Evolutionary conservation across 2,113 vertebrate species (phyloP).

Genomic region (Turnix velox): DNA sequence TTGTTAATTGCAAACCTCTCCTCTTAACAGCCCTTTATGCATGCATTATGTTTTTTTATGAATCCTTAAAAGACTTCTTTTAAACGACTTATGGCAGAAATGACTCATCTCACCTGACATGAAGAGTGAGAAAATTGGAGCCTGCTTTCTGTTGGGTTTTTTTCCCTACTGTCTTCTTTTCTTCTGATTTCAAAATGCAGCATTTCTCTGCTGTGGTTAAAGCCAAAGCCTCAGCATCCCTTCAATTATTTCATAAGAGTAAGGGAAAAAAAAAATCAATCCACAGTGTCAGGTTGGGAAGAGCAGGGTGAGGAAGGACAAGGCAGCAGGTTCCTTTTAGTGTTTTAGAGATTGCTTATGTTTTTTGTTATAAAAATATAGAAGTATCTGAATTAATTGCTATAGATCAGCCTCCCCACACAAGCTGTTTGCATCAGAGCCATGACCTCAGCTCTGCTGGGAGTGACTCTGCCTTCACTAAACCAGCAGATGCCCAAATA

Average conservation of each 20-base stretch:
- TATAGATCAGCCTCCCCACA: background rate
- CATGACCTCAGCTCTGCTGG: fast-evolving
- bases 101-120: constrained; percentile 38
- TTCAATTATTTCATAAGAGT: background rate
- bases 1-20: constrained; percentile 3
- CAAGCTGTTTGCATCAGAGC: fast-evolving
- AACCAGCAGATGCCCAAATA: background rate
- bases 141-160: too few relatives aligned
- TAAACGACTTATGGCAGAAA: background rate
- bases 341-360: background rate
- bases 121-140: background rate
- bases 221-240: background rate
- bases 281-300: background rate
- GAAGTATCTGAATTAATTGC: background rate
- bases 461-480: fast-evolving
- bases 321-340: background rate
- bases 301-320: background rate
- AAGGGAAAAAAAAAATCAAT: background rate
- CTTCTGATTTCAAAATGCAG: background rate
- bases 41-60: background rate
- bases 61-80: constrained; percentile 4
- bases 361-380: background rate
- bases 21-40: background rate
- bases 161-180: background rate
- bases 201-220: background rate